Evolutionary conservation across 2,888 invertebrate species (phyloP), one percentile per base, ranked within the genome.

Genomic region (Cinara cedri): DNA sequence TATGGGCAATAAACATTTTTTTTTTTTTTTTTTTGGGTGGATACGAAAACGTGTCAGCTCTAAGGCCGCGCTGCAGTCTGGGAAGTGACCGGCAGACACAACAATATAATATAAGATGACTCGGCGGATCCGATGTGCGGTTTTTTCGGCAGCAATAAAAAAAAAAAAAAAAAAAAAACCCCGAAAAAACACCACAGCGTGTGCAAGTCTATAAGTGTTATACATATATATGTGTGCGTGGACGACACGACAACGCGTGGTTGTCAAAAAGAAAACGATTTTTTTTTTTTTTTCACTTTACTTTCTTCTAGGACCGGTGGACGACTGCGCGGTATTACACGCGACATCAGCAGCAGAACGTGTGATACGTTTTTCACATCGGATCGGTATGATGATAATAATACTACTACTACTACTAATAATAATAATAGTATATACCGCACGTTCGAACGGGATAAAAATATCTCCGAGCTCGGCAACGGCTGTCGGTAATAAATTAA

Each of bases 401-500:
- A 34, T 34, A 34, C 3, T 34, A 34, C 3, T 34, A 34, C 3
- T 34, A 34, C 3, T 34, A 34, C 3, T 34, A 34, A 6, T 34
- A 34, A 34, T 34, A n/a, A n/a, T n/a, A n/a, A n/a, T n/a, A n/a
- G n/a, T n/a, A n/a, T n/a, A 34, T 34, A 34, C 34, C 46, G 21
- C 42, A 8, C 71, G 55, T 46, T 62, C 4, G 13, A 54, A 65
- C 54, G 54, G n/a, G 74, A 75, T 65, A 65, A 54, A 65, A 75
- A 65, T 75, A 65, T 54, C 54, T 42, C 3, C 21, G 42, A n/a
- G 51, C 21, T 16, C 34, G 34, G 19, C 46, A 9, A n/a, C 49
- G 72, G 11, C 74, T 54, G 74, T 54, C 65, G 21, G 74, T 19
- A n/a, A 75, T 75, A 75, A 75, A 75, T 75, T 75, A n/a, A 42